Evolutionary conservation across 2,888 invertebrate genomes (phyloP), one percentile per base, ranked within the genome.

Genomic region (Acronicta alni): DNA sequence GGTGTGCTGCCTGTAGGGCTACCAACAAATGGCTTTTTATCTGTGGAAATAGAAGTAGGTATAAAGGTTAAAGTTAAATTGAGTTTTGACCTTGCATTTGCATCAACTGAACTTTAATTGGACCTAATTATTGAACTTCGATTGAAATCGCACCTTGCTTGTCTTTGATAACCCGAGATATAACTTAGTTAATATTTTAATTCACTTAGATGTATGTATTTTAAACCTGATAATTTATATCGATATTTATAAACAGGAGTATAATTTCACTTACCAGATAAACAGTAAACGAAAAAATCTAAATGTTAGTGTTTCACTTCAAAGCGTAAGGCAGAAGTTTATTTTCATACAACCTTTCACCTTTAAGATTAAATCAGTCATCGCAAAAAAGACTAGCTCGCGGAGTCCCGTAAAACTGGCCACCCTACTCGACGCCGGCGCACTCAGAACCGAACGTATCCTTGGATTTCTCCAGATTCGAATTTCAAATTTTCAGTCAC

Each of bases 401-500:
- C 61, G 41, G 63, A 63, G 57, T 67, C 48, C 58, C 61, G 51
- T 49, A 54, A 59, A 38, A 32, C 43, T 70, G 64, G 75, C 43
- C 45, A 70, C 75, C 75, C 75, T 67, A 72, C 44, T 45, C 54
- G 59, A 56, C 75, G 76, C 72, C 63, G 65, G 75, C 83, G 83
- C 81, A 75, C 71, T 75, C 81, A 81, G 72, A 76, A 73, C 72
- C 77, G 66, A 77, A 70, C 51, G 79, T 79, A 89, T 84, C 88
- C 88, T 89, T 86, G 89, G 83, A 85, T 86, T 87, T 89, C 89
- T 85, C 82, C 81, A 83, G 85, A 91, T 92, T 90, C 89, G 93
- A 93, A 92, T 93, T 93, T 91, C 90, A 93, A 93, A 93, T 93
- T 92, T 91, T 92, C 91, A 90, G 88, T 85, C 86, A 81, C 85